phyloP scores from a whole-genome alignment of 1,140 invertebrate genomes.

The Panagrolaimus sp. region DNA sequence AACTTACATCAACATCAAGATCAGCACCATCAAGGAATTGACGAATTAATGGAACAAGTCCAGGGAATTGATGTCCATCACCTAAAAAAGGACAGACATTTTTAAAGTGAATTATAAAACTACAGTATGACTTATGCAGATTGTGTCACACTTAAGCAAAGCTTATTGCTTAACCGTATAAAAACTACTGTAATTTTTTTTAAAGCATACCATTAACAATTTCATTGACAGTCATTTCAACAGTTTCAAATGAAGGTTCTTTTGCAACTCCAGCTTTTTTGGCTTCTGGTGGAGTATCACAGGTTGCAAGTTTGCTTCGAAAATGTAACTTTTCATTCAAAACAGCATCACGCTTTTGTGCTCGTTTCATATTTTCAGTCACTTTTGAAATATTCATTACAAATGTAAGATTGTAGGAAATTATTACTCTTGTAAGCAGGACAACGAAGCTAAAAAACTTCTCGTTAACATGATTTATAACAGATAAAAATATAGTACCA shows the following conservation, averaged over 20 bases:
- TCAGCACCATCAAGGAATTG: slow-evolving; percentile 87
- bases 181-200: no score
- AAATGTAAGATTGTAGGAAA: slow-evolving; percentile 91
- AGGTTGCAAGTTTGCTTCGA: slow-evolving; percentile 64
- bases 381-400: slow-evolving; percentile 96
- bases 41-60: slow-evolving; percentile 85
- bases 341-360: slow-evolving; percentile 82
- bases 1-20: slow-evolving; percentile 85
- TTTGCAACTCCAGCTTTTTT: slow-evolving; percentile 42
- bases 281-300: slow-evolving; percentile 57
- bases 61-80: slow-evolving; percentile 73
- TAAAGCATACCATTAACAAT: slow-evolving; percentile 93
- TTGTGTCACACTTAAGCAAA: no score
- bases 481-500: no score
- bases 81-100: slow-evolving; percentile 35
- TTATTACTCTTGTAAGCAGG: slow-evolving; percentile 86
- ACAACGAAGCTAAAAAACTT: no score
- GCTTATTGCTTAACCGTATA: background rate
- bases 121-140: no score
- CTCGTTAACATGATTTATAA: no score
- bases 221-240: slow-evolving; percentile 81
- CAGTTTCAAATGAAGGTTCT: slow-evolving; percentile 53
- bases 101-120: slow-evolving; percentile 17
- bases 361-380: slow-evolving; percentile 93
- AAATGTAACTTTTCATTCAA: slow-evolving; percentile 82